Evolutionary conservation across 2,888 invertebrate species (phyloP), one percentile per base, ranked within the genome.

Genomic region (Caprella mutica): DNA sequence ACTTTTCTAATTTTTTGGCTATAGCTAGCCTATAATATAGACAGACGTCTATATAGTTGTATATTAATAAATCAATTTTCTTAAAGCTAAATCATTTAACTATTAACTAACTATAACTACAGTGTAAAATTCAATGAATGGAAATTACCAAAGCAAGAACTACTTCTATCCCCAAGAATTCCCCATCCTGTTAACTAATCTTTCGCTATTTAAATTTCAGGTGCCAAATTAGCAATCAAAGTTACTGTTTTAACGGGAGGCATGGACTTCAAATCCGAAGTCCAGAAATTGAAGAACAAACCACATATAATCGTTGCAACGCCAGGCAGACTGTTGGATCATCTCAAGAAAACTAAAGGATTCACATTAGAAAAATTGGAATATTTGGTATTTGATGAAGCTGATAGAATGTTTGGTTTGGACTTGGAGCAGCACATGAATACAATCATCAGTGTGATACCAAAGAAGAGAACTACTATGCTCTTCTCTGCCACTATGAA

Each of bases 401-500:
- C 98, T 0, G 98, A 98, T 74, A 80, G 97, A 66, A 98, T 98
- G 67, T 77, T 99, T 3, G 97, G 97, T 72, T 92, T 97, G 93
- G 98, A 98, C 71, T 99, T 99, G 71, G 97, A 97, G 76, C 84
- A 86, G 12, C 97, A 98, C 76, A 84, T 96, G 0, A 92, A 96
- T 72, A 96, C 96, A 75, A 96, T 98, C 58, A 74, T 98, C 2
- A 84, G 85, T 69, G 86, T 84, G 0, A 84, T 98, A 55, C 97
- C 98, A 0, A 80, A 86, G 27, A 93, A 97, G 68, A 79, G 98
- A 3, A 78, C 82, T 61, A 98, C 98, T 0, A 89, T 85, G 69
- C 76, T 99, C 14, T 99, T 96, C 76, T 98, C 97, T 0, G 98
- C 98, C 0, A 99, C 98, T 1, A 98, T 99, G 98, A 99, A 98